Percentiles rank a stretch among this genome's conserved stretches.
phyloP scores from a whole-genome alignment of 2,888 invertebrate species.

The Conus canariensis region DNA sequence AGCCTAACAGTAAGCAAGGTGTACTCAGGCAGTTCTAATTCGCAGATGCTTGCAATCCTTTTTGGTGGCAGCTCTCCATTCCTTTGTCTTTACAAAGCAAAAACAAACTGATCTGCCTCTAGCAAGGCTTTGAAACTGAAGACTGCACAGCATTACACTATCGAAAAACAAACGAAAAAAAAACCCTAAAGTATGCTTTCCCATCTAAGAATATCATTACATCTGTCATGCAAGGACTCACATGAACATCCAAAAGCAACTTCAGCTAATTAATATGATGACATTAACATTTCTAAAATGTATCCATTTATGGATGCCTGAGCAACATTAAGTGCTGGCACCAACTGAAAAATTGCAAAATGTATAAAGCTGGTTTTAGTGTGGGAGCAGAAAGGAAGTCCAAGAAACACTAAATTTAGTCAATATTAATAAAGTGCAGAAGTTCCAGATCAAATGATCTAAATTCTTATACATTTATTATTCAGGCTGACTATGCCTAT shows the following conservation, averaged over 20 bases:
- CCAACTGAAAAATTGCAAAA: neutral
- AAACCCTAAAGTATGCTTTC: neutral
- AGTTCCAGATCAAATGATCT: too few species aligned
- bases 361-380: neutral
- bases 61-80: neutral
- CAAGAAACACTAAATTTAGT: neutral
- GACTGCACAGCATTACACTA: too few species aligned
- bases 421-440: neutral
- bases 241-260: too few species aligned
- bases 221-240: too few species aligned
- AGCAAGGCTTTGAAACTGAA: neutral
- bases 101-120: neutral
- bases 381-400: too few species aligned
- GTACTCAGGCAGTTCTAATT: neutral
- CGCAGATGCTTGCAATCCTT: neutral
- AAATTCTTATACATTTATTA: too few species aligned
- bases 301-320: too few species aligned
- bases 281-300: too few species aligned
- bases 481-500: too few species aligned
- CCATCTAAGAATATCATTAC: neutral
- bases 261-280: too few species aligned
- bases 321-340: too few species aligned
- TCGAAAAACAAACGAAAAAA: neutral
- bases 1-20: neutral
- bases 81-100: neutral